Evolutionary conservation across 2,113 vertebrate genomes (phyloP).

Genomic region (Brachionichthys hirsutus): DNA sequence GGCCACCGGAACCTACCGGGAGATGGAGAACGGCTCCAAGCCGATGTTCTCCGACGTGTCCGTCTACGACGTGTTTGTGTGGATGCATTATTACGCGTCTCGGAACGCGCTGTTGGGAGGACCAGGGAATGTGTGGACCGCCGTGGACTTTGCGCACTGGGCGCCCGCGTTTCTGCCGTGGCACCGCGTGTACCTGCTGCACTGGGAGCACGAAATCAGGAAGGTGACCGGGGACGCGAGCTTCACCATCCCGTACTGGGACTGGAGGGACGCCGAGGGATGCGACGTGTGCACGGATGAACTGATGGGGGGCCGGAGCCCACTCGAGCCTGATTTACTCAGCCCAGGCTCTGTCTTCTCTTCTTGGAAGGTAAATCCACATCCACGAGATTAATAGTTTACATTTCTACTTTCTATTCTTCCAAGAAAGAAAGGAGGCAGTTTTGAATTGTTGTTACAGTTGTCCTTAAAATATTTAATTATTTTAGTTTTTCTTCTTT

Average conservation of each 20-base stretch:
- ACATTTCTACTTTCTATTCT: no score
- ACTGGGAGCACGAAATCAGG: constrained; percentile 90
- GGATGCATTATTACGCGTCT: constrained; percentile 96
- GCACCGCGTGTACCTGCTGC: constrained; percentile 88
- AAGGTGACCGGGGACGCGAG: constrained; percentile 83
- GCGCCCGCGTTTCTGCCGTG: constrained; percentile 90
- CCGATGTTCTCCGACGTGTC: constrained; percentile 86
- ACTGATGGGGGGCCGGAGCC: constrained; percentile 84
- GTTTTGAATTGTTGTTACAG: no score
- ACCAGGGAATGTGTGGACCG: constrained; percentile 79
- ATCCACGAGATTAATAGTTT: not conserved
- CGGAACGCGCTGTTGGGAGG: constrained; percentile 84
- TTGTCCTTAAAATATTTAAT: no score
- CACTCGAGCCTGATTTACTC: constrained; percentile 79
- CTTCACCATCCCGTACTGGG: constrained; percentile 96
- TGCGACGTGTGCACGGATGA: constrained; percentile 91
- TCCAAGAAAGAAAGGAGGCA: no score
- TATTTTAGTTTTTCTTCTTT: not conserved
- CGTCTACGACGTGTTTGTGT: constrained; percentile 92
- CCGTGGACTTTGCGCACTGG: constrained; percentile 94
- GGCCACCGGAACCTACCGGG: constrained; percentile 80
- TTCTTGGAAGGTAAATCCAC: constrained; percentile 86
- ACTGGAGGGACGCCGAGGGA: constrained; percentile 87
- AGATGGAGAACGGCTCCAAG: constrained; percentile 88
- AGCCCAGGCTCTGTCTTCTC: constrained; percentile 92